Percentiles rank a stretch among this genome's conserved stretches.
Evolutionary conservation across 2,888 invertebrate species (phyloP).

Genomic region (Plusia festucae): DNA sequence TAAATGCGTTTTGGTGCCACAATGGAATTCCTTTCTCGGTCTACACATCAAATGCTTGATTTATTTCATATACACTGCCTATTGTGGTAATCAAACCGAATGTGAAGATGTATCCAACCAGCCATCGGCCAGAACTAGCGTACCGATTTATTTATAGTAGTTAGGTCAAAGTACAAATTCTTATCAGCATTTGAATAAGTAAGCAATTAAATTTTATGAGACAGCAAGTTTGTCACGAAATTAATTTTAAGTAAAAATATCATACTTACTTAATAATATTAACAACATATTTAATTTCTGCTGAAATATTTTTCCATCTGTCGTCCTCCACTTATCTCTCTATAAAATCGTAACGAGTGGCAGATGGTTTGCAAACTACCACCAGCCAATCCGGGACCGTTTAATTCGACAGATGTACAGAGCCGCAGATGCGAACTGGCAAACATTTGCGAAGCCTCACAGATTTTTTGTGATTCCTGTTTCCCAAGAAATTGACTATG

Average conservation of each 20-base stretch:
- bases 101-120: conserved; percentile 19
- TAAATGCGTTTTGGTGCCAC: conserved; percentile 49
- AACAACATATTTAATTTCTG: conserved; percentile 9
- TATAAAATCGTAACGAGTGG: conserved; percentile 51
- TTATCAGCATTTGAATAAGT: conserved; percentile 41
- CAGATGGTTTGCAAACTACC: conserved; percentile 55
- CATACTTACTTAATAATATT: too few relatives aligned
- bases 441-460: conserved; percentile 38
- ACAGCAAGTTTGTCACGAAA: conserved; percentile 15
- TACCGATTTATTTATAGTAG: conserved; percentile 37
- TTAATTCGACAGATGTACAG: conserved; percentile 54
- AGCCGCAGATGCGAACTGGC: conserved; percentile 49
- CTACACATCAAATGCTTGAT: conserved; percentile 42
- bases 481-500: too few relatives aligned
- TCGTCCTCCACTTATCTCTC: conserved; percentile 45
- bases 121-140: conserved; percentile 8
- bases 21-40: conserved; percentile 51
- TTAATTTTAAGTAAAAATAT: too few relatives aligned
- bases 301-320: conserved; percentile 44
- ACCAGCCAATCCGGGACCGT: conserved; percentile 43
- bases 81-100: conserved; percentile 45
- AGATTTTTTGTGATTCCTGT: conserved; percentile 22
- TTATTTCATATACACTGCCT: conserved; percentile 24
- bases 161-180: conserved; percentile 52
- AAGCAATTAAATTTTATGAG: conserved; percentile 22